Percentiles rank a stretch among this genome's conserved stretches.
phyloP scores from a whole-genome alignment of 2,888 invertebrate species.

The Microdon myrmicae region DNA sequence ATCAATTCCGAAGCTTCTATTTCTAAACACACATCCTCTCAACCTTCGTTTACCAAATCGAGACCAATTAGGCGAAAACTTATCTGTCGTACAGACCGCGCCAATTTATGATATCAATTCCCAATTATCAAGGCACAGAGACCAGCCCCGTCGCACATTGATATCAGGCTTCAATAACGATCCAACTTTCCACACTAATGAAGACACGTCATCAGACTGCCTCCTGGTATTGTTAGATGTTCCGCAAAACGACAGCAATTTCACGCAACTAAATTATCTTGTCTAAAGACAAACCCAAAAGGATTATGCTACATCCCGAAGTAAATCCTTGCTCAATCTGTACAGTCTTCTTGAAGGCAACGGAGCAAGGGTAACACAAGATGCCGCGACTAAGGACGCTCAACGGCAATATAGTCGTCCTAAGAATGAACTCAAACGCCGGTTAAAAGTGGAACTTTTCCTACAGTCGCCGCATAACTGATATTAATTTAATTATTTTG shows the following conservation, averaged over 20 bases:
- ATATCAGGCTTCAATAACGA: conserved; percentile 20
- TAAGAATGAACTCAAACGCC: background rate
- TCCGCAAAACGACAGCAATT: background rate
- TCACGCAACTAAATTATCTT: conserved; percentile 34
- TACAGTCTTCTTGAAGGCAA: conserved; percentile 39
- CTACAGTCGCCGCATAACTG: conserved; percentile 35
- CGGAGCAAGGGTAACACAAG: conserved; percentile 14
- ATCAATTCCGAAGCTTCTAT: no score
- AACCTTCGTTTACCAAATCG: no score
- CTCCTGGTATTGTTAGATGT: no score
- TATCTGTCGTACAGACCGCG: no score
- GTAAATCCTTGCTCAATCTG: conserved; percentile 45
- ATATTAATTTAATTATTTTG: conserved; percentile 52
- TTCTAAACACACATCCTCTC: no score
- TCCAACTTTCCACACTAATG: conserved; percentile 24
- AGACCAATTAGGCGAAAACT: no score
- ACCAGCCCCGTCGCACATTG: background rate
- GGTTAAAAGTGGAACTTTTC: conserved; percentile 25
- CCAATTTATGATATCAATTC: no score
- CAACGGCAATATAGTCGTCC: no score
- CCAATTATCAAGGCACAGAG: no score
- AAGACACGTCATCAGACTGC: conserved; percentile 23
- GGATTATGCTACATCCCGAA: conserved; percentile 43
- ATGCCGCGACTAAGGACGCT: conserved; percentile 10
- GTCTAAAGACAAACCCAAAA: conserved; percentile 40